A percentile compares a stretch with the other conserved stretches of the same genome.
These are phyloP conservation scores for Bombyx huttoni DNA, from an alignment of 2,888 invertebrate species.

Conservation along the genomic window DNA sequence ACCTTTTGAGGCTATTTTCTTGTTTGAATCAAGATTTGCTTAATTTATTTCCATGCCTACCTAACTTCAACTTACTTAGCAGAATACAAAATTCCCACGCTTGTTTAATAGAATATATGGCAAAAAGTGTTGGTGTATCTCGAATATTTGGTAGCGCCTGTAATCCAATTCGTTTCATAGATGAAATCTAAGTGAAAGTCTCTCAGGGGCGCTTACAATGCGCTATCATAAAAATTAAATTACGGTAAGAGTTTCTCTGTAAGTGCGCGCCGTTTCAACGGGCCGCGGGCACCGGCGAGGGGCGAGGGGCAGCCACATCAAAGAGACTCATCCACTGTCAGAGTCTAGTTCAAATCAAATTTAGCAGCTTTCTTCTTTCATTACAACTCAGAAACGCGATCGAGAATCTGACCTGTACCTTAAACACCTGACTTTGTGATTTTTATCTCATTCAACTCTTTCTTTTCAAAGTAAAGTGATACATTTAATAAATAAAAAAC, in stretches of 20 bases:
- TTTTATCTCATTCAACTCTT: slow-evolving; percentile 1
- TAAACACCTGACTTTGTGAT: slow-evolving; percentile 15
- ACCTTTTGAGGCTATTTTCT: slow-evolving; percentile 69
- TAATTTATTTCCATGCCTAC: slow-evolving; percentile 49
- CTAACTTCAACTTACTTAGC: slow-evolving; percentile 13
- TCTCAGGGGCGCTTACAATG: slow-evolving; percentile 58
- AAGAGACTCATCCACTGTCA: slow-evolving; percentile 47
- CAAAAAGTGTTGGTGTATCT: slow-evolving; percentile 3
- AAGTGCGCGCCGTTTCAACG: slow-evolving; percentile 62
- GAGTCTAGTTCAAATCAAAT: slow-evolving; percentile 60
- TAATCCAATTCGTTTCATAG: slow-evolving; percentile 26
- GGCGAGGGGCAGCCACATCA: slow-evolving; percentile 53
- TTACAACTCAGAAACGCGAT: slow-evolving; percentile 32
- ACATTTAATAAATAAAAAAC: slow-evolving; percentile 12
- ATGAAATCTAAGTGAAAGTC: slow-evolving; percentile 48
- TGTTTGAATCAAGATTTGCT: slow-evolving; percentile 64
- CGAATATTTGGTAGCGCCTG: slow-evolving; percentile 11
- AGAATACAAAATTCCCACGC: slow-evolving; percentile 9
- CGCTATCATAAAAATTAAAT: slow-evolving; percentile 71
- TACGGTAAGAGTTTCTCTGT: slow-evolving; percentile 61
- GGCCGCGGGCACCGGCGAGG: slow-evolving; percentile 24
- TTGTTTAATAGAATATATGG: slow-evolving; percentile 2
- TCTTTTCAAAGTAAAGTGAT: not conserved
- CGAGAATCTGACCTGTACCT: slow-evolving; percentile 26
- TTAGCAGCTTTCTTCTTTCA: slow-evolving; percentile 61